Evolutionary conservation across 30 jellyfish, hydroid and myxozoan genomes (phyloP), one percentile per base, ranked within the genome.

Genomic region (Haliclystus octoradiatus): DNA sequence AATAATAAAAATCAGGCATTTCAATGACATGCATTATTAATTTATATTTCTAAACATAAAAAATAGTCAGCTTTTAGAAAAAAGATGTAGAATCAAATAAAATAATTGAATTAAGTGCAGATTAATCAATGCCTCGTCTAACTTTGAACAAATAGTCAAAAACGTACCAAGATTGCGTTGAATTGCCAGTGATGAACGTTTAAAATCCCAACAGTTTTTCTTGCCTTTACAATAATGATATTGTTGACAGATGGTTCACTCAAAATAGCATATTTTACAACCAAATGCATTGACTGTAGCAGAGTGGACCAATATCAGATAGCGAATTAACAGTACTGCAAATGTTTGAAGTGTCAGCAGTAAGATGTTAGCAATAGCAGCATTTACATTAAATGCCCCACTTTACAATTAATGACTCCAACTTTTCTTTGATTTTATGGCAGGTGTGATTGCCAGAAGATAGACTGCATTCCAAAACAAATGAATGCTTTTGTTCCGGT

Each of bases 271-370:
- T 35, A 3, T 32, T 61, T 70, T 33, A 69, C 46, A 47, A 69
- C 60, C 14, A 70, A 28, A 25, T 71, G 80, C 29, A 73, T 76
- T 33, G 70, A 51, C 49, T 73, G 83, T 9, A 81, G 79, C 62
- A 72, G 52, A 83, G 74, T 68, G 63, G 65, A 25, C 50, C 78
- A 63, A 72, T 46, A 52, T 74, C 82, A 28, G 94, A 60, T 1
- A 72, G 78, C 14, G 14, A 40, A 14, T 68, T 72, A 30, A 76
- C 76, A 29, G 71, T 66, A 28, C 57, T 78, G 23, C 67, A 80
- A 33, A 82, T 73, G 50, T 73, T 82, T 30, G 90, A 57, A 31
- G 94, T 80, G 69, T 84, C 83, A 74, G 73, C 94, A 65, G 78
- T 77, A 32, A 74, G 80, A 76, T 73, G 51, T 74, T 52, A n/a